Percentiles rank a stretch among this genome's conserved stretches.
Evolutionary conservation across 2,113 vertebrate genomes (phyloP).

Genomic region (Sigmodon hispidus): DNA sequence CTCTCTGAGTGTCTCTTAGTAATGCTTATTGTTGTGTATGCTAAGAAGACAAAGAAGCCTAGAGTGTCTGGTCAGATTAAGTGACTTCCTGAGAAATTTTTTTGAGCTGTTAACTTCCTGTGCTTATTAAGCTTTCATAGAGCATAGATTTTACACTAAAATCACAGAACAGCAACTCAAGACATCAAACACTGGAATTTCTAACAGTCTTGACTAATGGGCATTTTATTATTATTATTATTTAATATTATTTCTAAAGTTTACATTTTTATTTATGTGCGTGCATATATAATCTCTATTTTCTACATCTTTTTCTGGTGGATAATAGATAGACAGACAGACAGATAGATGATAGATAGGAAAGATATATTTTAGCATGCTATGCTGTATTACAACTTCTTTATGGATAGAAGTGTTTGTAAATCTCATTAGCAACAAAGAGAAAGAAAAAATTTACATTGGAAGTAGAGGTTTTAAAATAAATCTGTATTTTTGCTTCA

Average conservation of each 20-base stretch:
- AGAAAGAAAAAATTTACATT: neutral
- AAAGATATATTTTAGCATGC: neutral
- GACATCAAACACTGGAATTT: neutral
- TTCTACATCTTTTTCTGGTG: neutral
- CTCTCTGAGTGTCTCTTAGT: too few relatives aligned
- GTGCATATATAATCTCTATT: too few relatives aligned
- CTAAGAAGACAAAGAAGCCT: too few relatives aligned
- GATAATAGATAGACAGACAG: neutral
- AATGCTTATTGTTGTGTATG: neutral
- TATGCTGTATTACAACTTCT: neutral
- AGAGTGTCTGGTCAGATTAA: neutral
- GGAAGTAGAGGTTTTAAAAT: neutral
- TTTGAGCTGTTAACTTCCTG: neutral
- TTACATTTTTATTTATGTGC: neutral
- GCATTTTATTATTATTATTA: constrained; percentile 8
- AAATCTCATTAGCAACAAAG: neutral
- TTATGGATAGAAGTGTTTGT: neutral
- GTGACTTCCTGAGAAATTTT: neutral
- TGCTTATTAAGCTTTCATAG: neutral
- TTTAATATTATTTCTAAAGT: neutral
- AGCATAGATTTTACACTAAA: neutral
- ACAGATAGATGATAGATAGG: neutral
- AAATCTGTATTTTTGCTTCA: neutral
- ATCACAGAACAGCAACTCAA: neutral
- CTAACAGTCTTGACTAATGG: neutral